These are phyloP conservation scores for Epizoanthus illoricatus DNA, from an alignment of 92 coral and sea anemone genomes.

Conservation along the genomic window DNA sequence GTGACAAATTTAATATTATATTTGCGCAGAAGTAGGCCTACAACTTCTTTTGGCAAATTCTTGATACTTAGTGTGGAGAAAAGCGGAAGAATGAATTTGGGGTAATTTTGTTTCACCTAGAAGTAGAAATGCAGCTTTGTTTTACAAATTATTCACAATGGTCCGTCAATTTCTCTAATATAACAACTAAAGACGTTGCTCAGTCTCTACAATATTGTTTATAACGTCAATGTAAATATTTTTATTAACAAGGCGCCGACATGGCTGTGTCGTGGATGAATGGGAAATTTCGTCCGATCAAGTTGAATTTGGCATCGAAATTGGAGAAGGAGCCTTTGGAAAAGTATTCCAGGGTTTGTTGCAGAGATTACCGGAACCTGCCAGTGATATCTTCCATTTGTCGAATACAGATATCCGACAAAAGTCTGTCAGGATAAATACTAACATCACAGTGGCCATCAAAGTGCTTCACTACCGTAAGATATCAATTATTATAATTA, in stretches of 20 bases:
- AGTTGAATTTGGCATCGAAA: conserved; percentile 32
- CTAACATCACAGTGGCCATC: conserved; percentile 29
- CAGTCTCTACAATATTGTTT: no score
- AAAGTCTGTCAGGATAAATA: conserved; percentile 15
- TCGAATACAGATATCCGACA: conserved; percentile 28
- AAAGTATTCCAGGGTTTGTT: conserved; percentile 26
- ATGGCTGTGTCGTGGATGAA: conserved; percentile 15
- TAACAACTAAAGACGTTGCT: no score
- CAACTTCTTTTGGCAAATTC: no score
- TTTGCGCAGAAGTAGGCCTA: no score
- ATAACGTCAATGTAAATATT: no score
- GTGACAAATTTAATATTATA: no score
- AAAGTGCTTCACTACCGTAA: conserved; percentile 31
- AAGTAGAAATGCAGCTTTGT: no score
- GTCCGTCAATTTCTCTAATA: no score
- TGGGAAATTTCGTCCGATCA: conserved; percentile 28
- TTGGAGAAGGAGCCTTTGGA: conserved; percentile 41
- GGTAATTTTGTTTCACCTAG: no score
- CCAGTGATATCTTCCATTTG: conserved; percentile 28
- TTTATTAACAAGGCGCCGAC: conserved; percentile 3
- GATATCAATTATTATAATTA: not conserved
- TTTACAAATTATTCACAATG: no score
- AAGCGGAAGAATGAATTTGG: no score
- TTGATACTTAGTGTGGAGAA: no score
- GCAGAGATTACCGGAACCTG: conserved; percentile 5